Base-by-base conservation (phyloP, 2,888 invertebrate species). In the Philopedon plagiatum region DNA sequence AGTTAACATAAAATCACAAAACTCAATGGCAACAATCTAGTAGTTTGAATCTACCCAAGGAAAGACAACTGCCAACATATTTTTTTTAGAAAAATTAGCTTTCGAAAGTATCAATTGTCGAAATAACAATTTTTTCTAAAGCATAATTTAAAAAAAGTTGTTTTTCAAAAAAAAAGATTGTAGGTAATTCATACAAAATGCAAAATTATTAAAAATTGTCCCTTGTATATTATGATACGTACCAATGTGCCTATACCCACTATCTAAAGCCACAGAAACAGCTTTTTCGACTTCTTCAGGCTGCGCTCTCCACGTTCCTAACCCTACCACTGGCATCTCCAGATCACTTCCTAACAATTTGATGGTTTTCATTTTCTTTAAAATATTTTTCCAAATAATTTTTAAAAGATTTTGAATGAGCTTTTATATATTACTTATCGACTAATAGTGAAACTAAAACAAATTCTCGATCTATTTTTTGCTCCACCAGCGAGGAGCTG, bases 251-350 rank as follows among this genome's bases (percentile, higher is more conserved):
- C 92, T 88, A 80, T 94, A 94, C 26, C 94, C 94, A 75, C 86
- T 84, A 56, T 92, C 88, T 72, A 94, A 84, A 23, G 94, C 93
- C 64, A 86, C 86, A 61, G 88, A 86, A 0, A 94, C 89, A 7
- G 90, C 90, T 9, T 85, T 82, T 82, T 91, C 90, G 34, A 92
- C 88, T 76, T 92, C 91, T 75, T 91, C 88, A 4, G 90, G 84
- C 75, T 89, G 88, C 29, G 91, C 90, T 88, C 91, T 90, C 92
- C 92, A 92, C 39, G 93, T 92, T 58, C 93, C 93, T 78, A 93
- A 86, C 23, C 93, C 93, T 56, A 93, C 83, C 39, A 89, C 87
- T n/a, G 93, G 93, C 89, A 93, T 92, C 76, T 88, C 83, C 44
- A 62, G 23, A 8, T 39, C 65, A 23, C 64, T 67, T 3, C 41